A percentile compares a stretch with the other conserved stretches of the same genome.
Conservation (phyloP, 2,888 invertebrate genomes). For the Lycia hirtaria region DNA sequence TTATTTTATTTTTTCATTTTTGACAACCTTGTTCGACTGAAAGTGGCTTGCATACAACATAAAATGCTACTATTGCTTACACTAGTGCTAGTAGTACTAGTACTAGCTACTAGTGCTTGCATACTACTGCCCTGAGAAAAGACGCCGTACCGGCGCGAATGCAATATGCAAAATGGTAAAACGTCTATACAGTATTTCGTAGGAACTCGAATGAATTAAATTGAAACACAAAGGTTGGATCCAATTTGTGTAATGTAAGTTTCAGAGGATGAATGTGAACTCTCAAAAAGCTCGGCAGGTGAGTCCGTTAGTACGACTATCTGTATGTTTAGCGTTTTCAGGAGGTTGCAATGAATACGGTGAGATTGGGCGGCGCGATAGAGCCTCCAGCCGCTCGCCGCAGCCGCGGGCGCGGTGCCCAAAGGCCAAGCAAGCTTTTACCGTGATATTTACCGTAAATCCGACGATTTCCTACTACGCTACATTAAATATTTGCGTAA, state of each 20-base stretch:
- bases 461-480: slow-evolving; percentile 18
- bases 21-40: neutral
- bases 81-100: too few species aligned
- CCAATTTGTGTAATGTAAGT: slow-evolving; percentile 81
- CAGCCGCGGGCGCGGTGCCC: slow-evolving; percentile 43
- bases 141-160: slow-evolving; percentile 5
- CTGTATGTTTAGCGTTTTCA: slow-evolving; percentile 75
- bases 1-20: too few species aligned
- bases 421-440: slow-evolving; percentile 19
- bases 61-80: too few species aligned
- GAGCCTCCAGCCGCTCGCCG: slow-evolving; percentile 50
- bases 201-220: slow-evolving; percentile 51
- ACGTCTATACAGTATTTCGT: slow-evolving; percentile 38
- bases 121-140: slow-evolving; percentile 13
- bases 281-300: slow-evolving; percentile 71
- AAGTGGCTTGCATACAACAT: neutral
- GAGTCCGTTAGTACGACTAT: slow-evolving; percentile 68
- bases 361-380: slow-evolving; percentile 78
- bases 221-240: slow-evolving; percentile 64
- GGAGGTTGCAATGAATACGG: slow-evolving; percentile 74
- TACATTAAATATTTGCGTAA: slow-evolving; percentile 15
- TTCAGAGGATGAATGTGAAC: slow-evolving; percentile 67
- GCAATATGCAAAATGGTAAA: slow-evolving; percentile 21
- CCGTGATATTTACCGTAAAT: slow-evolving; percentile 30
- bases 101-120: too few species aligned